Conservation (phyloP, 2,797 vertebrate genomes). For the Diglossa cyanea region DNA sequence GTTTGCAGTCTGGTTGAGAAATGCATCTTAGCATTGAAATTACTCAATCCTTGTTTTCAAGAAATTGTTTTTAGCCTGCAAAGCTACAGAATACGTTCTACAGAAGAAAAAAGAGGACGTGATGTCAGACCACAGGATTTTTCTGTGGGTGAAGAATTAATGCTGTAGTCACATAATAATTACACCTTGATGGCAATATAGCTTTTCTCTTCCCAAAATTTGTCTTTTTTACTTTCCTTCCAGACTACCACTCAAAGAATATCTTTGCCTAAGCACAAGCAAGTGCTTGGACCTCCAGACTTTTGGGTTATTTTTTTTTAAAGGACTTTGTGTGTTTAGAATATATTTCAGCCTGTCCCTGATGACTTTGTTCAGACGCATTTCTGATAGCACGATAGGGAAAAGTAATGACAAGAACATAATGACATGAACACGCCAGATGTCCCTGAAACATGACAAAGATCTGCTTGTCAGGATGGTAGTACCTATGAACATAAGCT, state of each 20-base stretch:
- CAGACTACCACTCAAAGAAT: neutral
- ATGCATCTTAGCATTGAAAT: neutral
- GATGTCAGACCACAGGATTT: neutral
- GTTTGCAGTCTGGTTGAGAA: neutral
- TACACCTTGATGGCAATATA: neutral
- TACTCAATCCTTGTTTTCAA: neutral
- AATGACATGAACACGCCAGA: rapidly evolving
- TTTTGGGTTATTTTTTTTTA: rapidly evolving
- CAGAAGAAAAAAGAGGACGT: neutral
- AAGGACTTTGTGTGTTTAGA: neutral
- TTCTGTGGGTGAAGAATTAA: neutral
- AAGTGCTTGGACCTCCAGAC: neutral
- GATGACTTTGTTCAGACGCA: neutral
- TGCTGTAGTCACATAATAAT: neutral
- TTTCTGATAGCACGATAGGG: neutral
- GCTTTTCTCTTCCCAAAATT: neutral
- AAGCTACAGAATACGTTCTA: neutral
- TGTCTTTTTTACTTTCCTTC: neutral
- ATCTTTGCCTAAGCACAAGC: neutral
- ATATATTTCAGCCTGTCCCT: neutral
- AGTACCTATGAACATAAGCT: neutral
- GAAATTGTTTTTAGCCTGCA: neutral
- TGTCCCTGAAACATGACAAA: neutral
- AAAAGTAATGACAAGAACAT: neutral
- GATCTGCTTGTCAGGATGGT: neutral